Base-by-base conservation (phyloP, 2,797 vertebrate species). In the Notolabrus celidotus region DNA sequence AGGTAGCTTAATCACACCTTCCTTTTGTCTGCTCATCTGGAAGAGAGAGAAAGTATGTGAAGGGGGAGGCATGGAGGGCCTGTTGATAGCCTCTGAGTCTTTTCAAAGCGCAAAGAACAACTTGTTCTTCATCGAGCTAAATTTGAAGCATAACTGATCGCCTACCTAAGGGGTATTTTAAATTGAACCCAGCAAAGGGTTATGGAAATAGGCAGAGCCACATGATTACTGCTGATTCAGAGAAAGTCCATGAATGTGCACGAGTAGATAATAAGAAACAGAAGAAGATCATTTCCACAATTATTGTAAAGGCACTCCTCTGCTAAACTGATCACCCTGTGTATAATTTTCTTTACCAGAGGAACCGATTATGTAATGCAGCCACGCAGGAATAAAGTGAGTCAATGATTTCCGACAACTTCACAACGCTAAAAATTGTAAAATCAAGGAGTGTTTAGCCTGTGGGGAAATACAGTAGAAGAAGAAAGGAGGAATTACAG, bases 1-100 rank as follows among this genome's bases (percentile, higher is more conserved):
- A 91, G 86, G 88, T 89, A 87, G 88, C 19, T 10, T 77, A 74
- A 82, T 71, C 36, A 17, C 77, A 74, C 52, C 22, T 1, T 69
- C 50, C 61, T 59, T 58, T 52, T 23, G 39, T 54, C 47, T 77
- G 71, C 82, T 91, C 88, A 88, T 74, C 87, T 92, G 71, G 36
- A 64, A 50, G 34, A 75, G 41, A 67, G 25, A 42, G 45, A 3
- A 29, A 49, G 39, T 39, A 56, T 17, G 46, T 76, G 27, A 68
- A 46, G n/a, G 11, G 62, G 25, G 29, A 34, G 42, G 25, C 20
- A 31, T 33, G 19, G 22, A 51, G 10, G 38, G 47, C 23, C 14
- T 4, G 15, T 25, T n/a, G 2, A 20, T 5, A 27, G 25, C 10
- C 15, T 50, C 31, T 36, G 51, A n/a, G n/a, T n/a, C n/a, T n/a